A percentile compares a stretch with the other conserved stretches of the same genome.
Conservation (phyloP, 2,888 invertebrate genomes). For the Mimas tiliae region DNA sequence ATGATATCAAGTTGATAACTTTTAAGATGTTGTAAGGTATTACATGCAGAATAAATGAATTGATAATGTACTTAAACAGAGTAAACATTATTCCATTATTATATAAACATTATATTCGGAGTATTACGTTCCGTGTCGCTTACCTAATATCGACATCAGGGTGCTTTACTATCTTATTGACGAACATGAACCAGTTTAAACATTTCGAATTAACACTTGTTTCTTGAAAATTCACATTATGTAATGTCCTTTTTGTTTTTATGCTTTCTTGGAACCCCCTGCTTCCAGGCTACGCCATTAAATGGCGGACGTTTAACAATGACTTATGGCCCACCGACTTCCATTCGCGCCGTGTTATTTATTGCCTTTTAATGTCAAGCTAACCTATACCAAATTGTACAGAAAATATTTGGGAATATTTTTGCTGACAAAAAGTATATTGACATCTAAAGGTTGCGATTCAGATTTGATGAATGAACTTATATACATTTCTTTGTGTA, state of each 20-base stretch:
- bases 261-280: background rate
- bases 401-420: background rate
- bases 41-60: too few species aligned
- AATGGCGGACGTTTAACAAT: conserved; percentile 11
- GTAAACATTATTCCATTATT: too few species aligned
- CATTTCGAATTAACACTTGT: background rate
- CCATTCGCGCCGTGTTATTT: conserved; percentile 35
- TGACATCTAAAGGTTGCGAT: too few species aligned
- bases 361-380: conserved; percentile 47
- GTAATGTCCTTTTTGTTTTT: background rate
- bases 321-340: conserved; percentile 5
- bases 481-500: too few species aligned
- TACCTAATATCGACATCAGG: too few species aligned
- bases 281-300: conserved; percentile 7
- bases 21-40: too few species aligned
- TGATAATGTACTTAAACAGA: too few species aligned
- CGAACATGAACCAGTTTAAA: background rate
- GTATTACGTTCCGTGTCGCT: too few species aligned
- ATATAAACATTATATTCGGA: too few species aligned
- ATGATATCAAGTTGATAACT: too few species aligned
- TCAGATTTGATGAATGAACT: too few species aligned
- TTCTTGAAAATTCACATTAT: background rate
- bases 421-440: background rate
- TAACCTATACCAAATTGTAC: conserved; percentile 1
- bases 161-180: too few species aligned